Evolutionary conservation across 2,113 vertebrate genomes (phyloP).

Genomic region (Grus americana): DNA sequence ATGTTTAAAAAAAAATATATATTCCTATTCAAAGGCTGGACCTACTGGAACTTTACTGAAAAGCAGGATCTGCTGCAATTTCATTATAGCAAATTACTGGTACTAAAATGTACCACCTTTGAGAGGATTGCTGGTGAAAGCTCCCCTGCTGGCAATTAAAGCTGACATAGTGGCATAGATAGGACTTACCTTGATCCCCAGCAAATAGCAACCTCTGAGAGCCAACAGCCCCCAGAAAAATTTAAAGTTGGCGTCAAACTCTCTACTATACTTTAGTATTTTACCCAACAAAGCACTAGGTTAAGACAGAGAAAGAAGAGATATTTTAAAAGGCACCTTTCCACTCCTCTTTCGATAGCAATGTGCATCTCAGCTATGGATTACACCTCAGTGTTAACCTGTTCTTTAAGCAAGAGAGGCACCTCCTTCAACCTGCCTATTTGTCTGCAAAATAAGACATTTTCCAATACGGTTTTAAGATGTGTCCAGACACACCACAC

Average conservation of each 20-base stretch:
- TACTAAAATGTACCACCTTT: background rate
- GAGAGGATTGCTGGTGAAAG: background rate
- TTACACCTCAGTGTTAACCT: background rate
- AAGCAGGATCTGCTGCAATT: background rate
- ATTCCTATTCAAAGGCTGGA: background rate
- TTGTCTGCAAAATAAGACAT: background rate
- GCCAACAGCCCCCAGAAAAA: background rate
- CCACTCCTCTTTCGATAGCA: background rate
- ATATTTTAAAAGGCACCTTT: background rate
- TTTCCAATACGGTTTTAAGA: background rate
- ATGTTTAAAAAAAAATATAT: background rate
- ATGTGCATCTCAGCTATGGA: background rate
- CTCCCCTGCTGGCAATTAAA: background rate
- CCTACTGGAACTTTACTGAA: background rate
- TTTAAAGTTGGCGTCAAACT: background rate
- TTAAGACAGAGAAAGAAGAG: background rate
- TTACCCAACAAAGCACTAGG: background rate
- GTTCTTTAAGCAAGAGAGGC: background rate
- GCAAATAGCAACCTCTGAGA: background rate
- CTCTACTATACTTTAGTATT: background rate
- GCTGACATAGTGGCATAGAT: background rate
- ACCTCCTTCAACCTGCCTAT: background rate
- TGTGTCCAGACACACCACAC: background rate
- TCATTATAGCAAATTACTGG: background rate
- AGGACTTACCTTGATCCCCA: conserved; percentile 8